Evolutionary conservation across 1,140 invertebrate genomes (phyloP), one percentile per base, ranked within the genome.

Genomic region (Cydia strobilella): DNA sequence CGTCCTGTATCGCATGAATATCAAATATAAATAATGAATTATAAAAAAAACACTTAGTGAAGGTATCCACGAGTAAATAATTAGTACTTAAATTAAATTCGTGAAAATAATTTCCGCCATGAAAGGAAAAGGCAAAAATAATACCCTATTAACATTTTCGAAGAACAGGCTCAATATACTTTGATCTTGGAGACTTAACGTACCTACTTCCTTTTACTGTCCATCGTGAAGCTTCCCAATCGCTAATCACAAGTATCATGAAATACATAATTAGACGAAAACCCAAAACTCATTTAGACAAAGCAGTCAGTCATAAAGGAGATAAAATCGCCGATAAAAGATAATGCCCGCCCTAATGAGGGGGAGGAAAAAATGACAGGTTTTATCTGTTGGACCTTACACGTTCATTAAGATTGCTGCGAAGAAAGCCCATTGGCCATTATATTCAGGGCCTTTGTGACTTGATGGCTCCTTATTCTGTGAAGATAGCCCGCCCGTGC

Each of bases 381-480:
- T 59, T 59, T 59, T 59, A 59, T 59, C 54, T 59, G 54, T 23
- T 59, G 54, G 54, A 59, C 54, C 54, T 59, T 59, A 59, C 54
- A 59, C 54, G 18, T 59, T 59, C 54, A 59, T 59, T 59, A 59
- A 59, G 54, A 59, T 59, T 59, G 54, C 7, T 51, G 54, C 20
- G 54, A 59, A 59, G 48, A 18, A 51, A 59, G 54, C 54, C 54
- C 54, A 59, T 59, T 59, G 54, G 20, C 54, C 54, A 59, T 59
- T 59, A 59, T 59, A 23, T 59, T 23, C 51, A 12, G 20, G 54
- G 54, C 20, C 54, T 59, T 59, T 59, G 54, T 59, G 54, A 9
- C 54, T 23, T 59, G 54, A 59, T 59, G 54, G n/a, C 54, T 59
- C 20, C 54, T 59, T 59, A 23, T 59, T 59, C 18, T 59, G 18